Evolutionary conservation across 2,797 vertebrate genomes (phyloP).

Genomic region (Pempheris klunzingeri): DNA sequence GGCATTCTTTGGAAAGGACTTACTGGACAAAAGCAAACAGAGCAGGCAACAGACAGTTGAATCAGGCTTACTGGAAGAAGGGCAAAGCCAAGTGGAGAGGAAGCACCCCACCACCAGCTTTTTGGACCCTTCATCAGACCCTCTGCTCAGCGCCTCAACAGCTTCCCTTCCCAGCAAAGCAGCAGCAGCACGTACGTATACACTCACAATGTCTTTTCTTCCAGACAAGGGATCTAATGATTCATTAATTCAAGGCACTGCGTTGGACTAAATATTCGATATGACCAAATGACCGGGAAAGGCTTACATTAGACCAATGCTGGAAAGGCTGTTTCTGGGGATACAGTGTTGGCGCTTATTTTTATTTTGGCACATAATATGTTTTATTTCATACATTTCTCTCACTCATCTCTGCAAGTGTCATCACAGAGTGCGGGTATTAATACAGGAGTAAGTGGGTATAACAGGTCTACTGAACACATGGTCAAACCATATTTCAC

Average conservation of each 20-base stretch:
- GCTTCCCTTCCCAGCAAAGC: slow-evolving; percentile 85
- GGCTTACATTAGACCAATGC: not conserved
- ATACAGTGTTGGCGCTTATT: not conserved
- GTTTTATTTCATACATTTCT: slow-evolving; percentile 13
- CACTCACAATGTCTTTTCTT: not conserved
- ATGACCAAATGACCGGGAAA: not conserved
- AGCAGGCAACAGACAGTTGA: slow-evolving; percentile 88
- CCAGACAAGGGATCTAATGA: not conserved
- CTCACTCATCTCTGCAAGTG: not conserved
- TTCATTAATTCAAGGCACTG: slow-evolving; percentile 21
- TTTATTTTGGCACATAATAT: not conserved
- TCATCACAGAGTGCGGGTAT: slow-evolving; percentile 5
- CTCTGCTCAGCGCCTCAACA: slow-evolving; percentile 87
- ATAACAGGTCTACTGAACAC: slow-evolving; percentile 3
- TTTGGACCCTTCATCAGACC: slow-evolving; percentile 89
- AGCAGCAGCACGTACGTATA: slow-evolving; percentile 88
- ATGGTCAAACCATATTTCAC: slow-evolving; percentile 5
- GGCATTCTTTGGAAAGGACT: slow-evolving; percentile 98
- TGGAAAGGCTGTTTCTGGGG: slow-evolving; percentile 3
- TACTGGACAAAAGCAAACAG: slow-evolving; percentile 96
- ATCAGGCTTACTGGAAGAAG: slow-evolving; percentile 88
- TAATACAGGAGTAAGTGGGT: slow-evolving; percentile 6
- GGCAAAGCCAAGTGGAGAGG: slow-evolving; percentile 86
- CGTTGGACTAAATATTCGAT: slow-evolving; percentile 9
- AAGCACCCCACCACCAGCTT: slow-evolving; percentile 85